phyloP scores from a whole-genome alignment of 2,888 invertebrate species.

The Sinopyrophorus schimmeli region DNA sequence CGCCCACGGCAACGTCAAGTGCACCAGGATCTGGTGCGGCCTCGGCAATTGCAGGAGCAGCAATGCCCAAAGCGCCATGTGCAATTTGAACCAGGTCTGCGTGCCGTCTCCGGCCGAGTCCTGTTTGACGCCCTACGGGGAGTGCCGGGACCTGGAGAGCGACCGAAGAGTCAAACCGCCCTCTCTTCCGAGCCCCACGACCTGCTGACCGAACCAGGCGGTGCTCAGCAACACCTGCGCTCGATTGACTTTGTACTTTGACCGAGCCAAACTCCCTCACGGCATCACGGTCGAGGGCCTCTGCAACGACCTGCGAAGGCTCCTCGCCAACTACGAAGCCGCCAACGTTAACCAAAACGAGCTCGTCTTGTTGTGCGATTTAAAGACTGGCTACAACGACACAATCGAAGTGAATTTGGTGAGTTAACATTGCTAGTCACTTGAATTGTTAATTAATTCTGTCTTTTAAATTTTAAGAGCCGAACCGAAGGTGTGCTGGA shows the following conservation, averaged over 20 bases:
- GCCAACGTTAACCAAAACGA: constrained; percentile 64
- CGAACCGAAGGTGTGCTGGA: constrained; percentile 60
- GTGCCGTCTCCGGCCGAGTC: constrained; percentile 80
- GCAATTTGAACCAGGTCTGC: constrained; percentile 67
- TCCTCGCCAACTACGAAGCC: constrained; percentile 66
- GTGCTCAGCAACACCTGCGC: constrained; percentile 74
- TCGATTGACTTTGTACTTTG: constrained; percentile 74
- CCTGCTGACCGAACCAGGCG: constrained; percentile 82
- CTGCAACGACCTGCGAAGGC: constrained; percentile 73
- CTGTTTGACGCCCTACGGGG: constrained; percentile 81
- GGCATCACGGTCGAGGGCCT: constrained; percentile 84
- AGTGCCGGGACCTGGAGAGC: constrained; percentile 74
- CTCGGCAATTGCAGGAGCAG: constrained; percentile 77
- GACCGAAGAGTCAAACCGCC: constrained; percentile 81
- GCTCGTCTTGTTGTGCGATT: constrained; percentile 81
- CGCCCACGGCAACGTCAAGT: constrained; percentile 70
- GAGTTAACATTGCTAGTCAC: too few relatives aligned
- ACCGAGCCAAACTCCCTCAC: constrained; percentile 70
- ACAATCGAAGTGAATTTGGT: constrained; percentile 86
- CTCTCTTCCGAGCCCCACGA: constrained; percentile 72
- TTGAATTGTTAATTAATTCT: too few relatives aligned
- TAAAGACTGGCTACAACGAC: constrained; percentile 77
- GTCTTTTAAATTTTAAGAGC: too few relatives aligned
- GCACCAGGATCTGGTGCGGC: constrained; percentile 90
- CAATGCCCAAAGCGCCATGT: constrained; percentile 51